Conservation (phyloP, 2,797 vertebrate species). For the Argentina silus region DNA sequence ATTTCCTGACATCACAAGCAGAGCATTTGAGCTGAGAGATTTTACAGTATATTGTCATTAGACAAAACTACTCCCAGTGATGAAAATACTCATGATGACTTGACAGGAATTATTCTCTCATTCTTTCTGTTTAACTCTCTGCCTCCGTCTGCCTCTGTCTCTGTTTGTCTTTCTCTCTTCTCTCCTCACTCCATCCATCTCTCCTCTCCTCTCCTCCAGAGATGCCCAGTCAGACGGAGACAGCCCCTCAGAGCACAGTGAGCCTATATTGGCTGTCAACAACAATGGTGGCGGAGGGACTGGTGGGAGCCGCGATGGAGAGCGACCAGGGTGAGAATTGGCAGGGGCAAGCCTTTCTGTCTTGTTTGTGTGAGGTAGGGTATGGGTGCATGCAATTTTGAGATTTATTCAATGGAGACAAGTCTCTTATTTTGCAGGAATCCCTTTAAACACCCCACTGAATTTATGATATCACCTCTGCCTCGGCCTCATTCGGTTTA, state of each 20-base stretch:
- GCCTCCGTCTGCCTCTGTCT: not conserved
- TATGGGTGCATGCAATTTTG: not conserved
- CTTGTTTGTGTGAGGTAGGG: not conserved
- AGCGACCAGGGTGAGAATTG: constrained; percentile 60
- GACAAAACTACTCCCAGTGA: constrained; percentile 8
- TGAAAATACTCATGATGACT: constrained; percentile 20
- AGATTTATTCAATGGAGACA: not conserved
- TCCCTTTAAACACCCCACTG: not conserved
- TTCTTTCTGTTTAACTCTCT: not conserved
- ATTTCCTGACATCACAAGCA: not conserved
- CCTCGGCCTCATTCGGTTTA: not conserved
- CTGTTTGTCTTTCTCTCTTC: not conserved
- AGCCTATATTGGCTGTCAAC: constrained; percentile 80
- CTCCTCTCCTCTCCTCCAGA: constrained; percentile 57
- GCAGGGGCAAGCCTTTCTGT: constrained; percentile 39
- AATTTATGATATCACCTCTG: not conserved
- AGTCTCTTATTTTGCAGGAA: not conserved
- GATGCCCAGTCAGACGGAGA: constrained; percentile 83
- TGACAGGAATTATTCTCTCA: constrained; percentile 11
- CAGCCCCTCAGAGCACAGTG: constrained; percentile 84
- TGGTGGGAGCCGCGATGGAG: constrained; percentile 75
- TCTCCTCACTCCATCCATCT: not conserved
- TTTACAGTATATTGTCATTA: not conserved
- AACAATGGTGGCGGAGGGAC: constrained; percentile 67
- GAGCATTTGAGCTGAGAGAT: not conserved